Conservation (phyloP, 2,888 invertebrate species). For the Dexiosoma caninum region DNA sequence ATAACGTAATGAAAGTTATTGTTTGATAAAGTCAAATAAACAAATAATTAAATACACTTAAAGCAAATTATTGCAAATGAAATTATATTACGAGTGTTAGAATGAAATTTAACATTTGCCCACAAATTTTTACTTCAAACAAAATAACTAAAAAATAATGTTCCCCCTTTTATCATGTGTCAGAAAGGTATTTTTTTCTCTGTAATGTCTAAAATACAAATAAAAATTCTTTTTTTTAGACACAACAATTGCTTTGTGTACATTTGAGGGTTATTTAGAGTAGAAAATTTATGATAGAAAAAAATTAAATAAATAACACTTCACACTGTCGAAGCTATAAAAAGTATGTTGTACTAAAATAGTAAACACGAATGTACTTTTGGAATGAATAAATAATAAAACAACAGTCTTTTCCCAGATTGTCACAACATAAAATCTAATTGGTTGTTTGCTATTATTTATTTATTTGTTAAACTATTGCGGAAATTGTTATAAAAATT, state of each 20-base stretch:
- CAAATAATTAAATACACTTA: too few species aligned
- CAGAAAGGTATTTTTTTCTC: too few species aligned
- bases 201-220: background rate
- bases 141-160: background rate
- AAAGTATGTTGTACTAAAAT: background rate
- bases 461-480: conserved; percentile 30
- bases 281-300: conserved; percentile 1
- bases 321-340: background rate
- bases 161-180: background rate
- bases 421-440: conserved; percentile 40
- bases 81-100: too few species aligned
- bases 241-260: background rate
- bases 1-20: too few species aligned
- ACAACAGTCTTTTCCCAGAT: background rate
- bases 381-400: conserved; percentile 6
- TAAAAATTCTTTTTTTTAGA: background rate
- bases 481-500: conserved; percentile 51
- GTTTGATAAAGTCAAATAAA: too few species aligned
- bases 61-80: too few species aligned
- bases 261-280: conserved; percentile 37
- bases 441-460: conserved; percentile 21
- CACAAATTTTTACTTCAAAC: background rate
- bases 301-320: conserved; percentile 5
- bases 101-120: too few species aligned
- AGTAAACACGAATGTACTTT: background rate